Evolutionary conservation across 2,113 vertebrate species (phyloP), one percentile per base, ranked within the genome.

Genomic region (Accipiter virgatus): DNA sequence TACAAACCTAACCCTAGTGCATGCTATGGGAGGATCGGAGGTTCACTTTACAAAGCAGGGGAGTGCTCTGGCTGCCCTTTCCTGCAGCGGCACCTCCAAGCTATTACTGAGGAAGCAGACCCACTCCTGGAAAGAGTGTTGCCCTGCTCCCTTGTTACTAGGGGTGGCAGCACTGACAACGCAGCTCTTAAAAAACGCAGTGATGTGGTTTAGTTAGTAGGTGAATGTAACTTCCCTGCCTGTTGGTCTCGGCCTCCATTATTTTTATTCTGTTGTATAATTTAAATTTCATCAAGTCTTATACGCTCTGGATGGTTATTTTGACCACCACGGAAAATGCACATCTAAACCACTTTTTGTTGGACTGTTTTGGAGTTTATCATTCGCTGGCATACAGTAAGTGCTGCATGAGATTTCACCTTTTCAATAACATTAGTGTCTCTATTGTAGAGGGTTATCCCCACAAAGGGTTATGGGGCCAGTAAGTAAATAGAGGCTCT

Each of bases 1-100:
- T 36, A 9, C 4, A 27, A 59, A 80, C n/a, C n/a, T n/a, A n/a
- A n/a, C n/a, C n/a, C n/a, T n/a, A 2, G 19, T 2, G 1, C 8
- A 2, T 34, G 5, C 36, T 79, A 2, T 18, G 25, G 52, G 26
- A 90, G 74, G 38, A 36, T 74, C 14, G 52, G 26, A 90, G 74
- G 38, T 40, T 74, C 14, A 7, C 34, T 71, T 85, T 48, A 43
- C 42, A 52, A 71, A 29, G 23, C 34, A 11, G 18, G 10, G 9
- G 4, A 52, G 6, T 0, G 2, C 5, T 70, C 55, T 62, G 50
- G 52, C 67, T 82, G 42, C 29, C 17, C 4, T 78, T 67, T 90
- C 29, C 22, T 72, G 36, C 13, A 55, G 52, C 38, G 32, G 66
- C 26, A 29, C 5, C 61, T 86, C 38, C 29, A 29, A 38, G 23